phyloP scores from a whole-genome alignment of 2,797 vertebrate genomes.

The Pangasius djambal region DNA sequence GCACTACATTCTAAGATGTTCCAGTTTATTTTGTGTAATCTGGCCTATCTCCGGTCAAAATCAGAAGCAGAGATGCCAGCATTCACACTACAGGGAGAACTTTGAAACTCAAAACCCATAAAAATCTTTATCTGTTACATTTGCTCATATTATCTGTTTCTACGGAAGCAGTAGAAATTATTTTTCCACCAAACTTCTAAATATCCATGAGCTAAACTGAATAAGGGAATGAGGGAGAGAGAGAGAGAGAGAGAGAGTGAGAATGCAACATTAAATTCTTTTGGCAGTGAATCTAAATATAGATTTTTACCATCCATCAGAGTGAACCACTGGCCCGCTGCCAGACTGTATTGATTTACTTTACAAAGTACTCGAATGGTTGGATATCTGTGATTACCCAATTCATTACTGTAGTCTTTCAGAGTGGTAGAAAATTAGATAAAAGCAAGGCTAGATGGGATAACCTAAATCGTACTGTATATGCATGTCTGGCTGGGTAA shows the following conservation, averaged over 20 bases:
- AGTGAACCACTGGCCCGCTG: constrained; percentile 73
- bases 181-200: constrained; percentile 49
- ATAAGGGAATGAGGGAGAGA: background rate
- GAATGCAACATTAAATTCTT: constrained; percentile 63
- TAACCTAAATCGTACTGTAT: constrained; percentile 62
- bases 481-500: constrained; percentile 40
- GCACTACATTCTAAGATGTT: background rate
- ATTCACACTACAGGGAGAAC: constrained; percentile 59
- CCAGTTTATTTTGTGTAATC: background rate
- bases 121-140: constrained; percentile 70
- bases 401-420: constrained; percentile 78
- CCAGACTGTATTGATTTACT: constrained; percentile 79
- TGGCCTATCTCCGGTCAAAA: background rate
- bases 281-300: constrained; percentile 65
- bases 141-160: constrained; percentile 68
- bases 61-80: constrained; percentile 49
- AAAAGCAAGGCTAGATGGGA: constrained; percentile 60
- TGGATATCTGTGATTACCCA: constrained; percentile 81
- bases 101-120: constrained; percentile 71
- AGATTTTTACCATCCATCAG: constrained; percentile 76
- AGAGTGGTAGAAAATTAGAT: constrained; percentile 76
- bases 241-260: constrained; percentile 39
- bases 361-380: constrained; percentile 77
- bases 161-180: constrained; percentile 57
- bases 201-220: constrained; percentile 48